Percentiles rank a stretch among this genome's conserved stretches.
Evolutionary conservation across 2,888 invertebrate species (phyloP).

Genomic region (Nudaria mundana): DNA sequence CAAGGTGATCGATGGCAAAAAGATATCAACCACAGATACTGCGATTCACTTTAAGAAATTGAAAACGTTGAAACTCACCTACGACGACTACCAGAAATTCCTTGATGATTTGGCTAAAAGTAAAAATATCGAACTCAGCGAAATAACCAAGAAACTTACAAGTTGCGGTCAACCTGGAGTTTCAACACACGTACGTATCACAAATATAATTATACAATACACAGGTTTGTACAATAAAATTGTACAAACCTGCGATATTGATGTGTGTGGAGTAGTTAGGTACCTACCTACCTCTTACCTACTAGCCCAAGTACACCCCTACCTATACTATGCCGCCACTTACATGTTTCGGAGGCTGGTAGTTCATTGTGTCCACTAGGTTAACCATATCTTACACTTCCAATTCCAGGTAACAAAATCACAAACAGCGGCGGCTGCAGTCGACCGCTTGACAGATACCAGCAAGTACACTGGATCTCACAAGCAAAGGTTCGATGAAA

Average conservation of each 20-base stretch:
- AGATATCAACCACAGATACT: constrained; percentile 94
- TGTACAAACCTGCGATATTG: too few species aligned
- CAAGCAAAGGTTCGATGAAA: constrained; percentile 91
- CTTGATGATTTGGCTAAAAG: constrained; percentile 92
- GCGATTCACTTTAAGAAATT: constrained; percentile 94
- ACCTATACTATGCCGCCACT: too few species aligned
- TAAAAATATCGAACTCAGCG: constrained; percentile 89
- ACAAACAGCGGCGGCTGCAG: constrained; percentile 78
- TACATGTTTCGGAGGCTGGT: too few species aligned
- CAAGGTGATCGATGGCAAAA: constrained; percentile 88
- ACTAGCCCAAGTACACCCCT: too few species aligned
- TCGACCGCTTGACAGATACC: constrained; percentile 91
- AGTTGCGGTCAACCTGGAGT: constrained; percentile 89
- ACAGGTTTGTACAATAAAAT: too few species aligned
- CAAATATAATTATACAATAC: neutral
- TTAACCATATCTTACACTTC: too few species aligned
- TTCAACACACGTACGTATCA: constrained; percentile 61
- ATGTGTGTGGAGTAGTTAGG: too few species aligned
- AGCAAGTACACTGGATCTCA: constrained; percentile 94
- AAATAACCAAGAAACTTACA: constrained; percentile 90
- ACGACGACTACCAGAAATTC: constrained; percentile 91
- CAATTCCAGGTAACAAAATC: constrained; percentile 64
- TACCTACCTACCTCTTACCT: too few species aligned
- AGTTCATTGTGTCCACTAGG: too few species aligned
- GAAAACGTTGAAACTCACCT: constrained; percentile 88